Conservation (phyloP, 1,140 invertebrate genomes). For the Scaptodrosophila lebanonensis region DNA sequence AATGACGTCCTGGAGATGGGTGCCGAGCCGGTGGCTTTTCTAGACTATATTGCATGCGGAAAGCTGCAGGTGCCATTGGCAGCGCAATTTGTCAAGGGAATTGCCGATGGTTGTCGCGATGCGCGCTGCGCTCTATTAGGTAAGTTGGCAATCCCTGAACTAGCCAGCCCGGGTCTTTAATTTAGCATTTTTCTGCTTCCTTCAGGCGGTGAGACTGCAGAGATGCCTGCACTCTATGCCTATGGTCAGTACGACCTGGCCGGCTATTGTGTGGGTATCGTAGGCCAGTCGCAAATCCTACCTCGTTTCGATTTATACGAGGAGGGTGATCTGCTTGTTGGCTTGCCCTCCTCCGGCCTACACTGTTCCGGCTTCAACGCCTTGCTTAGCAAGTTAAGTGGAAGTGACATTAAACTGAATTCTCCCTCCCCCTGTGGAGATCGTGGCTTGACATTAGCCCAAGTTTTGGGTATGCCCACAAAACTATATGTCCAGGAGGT, state of each 20-base stretch:
- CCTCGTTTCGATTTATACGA: constrained; percentile 82
- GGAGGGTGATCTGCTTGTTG: constrained; percentile 87
- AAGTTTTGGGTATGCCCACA: constrained; percentile 92
- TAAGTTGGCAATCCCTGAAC: constrained; percentile 66
- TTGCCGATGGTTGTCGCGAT: constrained; percentile 90
- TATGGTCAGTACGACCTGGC: constrained; percentile 92
- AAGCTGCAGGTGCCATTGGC: constrained; percentile 87
- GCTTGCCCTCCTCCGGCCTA: constrained; percentile 87
- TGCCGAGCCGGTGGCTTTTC: constrained; percentile 95
- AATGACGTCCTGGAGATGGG: constrained; percentile 97
- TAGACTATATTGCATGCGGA: constrained; percentile 97
- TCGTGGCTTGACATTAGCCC: constrained; percentile 38
- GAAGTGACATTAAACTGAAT: constrained; percentile 46
- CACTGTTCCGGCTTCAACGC: constrained; percentile 95
- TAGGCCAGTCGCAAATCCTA: constrained; percentile 84
- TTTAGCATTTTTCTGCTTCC: not conserved
- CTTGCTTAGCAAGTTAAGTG: constrained; percentile 83
- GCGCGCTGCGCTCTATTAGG: constrained; percentile 94
- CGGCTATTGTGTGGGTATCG: constrained; percentile 94
- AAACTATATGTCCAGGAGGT: constrained; percentile 91
- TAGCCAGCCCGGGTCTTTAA: too few species aligned
- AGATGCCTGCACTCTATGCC: constrained; percentile 95
- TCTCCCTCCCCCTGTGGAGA: constrained; percentile 29
- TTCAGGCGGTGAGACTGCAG: constrained; percentile 94
- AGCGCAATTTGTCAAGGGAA: constrained; percentile 87